A percentile compares a stretch with the other conserved stretches of the same genome.
Evolutionary conservation across 2,888 invertebrate species (phyloP).

Genomic region (Drosophila mimica): DNA sequence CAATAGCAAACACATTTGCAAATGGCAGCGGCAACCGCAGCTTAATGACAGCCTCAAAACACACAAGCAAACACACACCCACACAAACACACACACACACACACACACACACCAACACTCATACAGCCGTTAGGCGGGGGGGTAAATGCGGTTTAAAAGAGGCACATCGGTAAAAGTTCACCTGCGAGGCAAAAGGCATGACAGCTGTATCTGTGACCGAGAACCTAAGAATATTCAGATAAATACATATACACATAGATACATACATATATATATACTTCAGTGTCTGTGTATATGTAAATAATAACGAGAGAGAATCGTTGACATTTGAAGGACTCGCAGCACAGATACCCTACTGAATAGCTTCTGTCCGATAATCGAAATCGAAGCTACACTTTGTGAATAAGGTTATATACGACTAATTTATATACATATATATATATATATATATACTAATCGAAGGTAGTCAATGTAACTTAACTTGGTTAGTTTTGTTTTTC

Average conservation of each 20-base stretch:
- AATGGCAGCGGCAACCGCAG: constrained; percentile 78
- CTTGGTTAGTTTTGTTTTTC: no score
- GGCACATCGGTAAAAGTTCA: constrained; percentile 65
- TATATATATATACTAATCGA: not conserved
- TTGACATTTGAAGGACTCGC: not conserved
- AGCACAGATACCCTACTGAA: constrained; percentile 9
- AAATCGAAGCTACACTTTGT: not conserved
- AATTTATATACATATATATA: no score
- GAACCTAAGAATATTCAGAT: not conserved
- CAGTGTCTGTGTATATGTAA: constrained; percentile 37
- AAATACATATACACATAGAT: constrained; percentile 10
- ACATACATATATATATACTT: constrained; percentile 15
- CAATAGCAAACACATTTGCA: constrained; percentile 78
- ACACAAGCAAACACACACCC: constrained; percentile 17
- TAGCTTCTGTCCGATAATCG: not conserved
- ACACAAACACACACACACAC: not conserved
- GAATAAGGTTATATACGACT: no score
- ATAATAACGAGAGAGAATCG: constrained; percentile 47
- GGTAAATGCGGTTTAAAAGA: constrained; percentile 6
- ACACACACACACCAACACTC: not conserved
- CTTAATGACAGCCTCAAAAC: constrained; percentile 72
- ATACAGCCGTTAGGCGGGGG: constrained; percentile 1
- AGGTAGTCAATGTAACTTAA: no score
- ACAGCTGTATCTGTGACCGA: constrained; percentile 53
- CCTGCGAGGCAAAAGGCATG: constrained; percentile 64